Percentiles rank a stretch among this genome's conserved stretches.
phyloP scores from a whole-genome alignment of 2,797 vertebrate genomes.

The Toxotes lorentzi region DNA sequence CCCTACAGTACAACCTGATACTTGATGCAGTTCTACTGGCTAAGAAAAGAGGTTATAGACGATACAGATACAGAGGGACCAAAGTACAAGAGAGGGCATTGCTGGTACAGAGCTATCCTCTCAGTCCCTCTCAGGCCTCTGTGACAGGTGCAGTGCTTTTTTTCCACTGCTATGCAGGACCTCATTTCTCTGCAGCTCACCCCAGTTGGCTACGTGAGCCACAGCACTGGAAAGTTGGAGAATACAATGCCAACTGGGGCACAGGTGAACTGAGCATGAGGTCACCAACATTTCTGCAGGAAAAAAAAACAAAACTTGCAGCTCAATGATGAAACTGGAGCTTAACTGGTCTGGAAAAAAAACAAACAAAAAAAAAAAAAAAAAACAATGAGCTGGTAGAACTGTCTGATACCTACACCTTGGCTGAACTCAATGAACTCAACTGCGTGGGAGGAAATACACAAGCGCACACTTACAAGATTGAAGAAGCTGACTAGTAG shows the following conservation, averaged over 20 bases:
- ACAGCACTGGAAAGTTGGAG: constrained; percentile 46
- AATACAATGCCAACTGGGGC: constrained; percentile 66
- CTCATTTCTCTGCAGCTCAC: constrained; percentile 49
- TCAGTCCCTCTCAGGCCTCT: constrained; percentile 40
- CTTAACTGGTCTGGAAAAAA: constrained; percentile 47
- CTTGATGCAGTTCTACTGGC: not conserved
- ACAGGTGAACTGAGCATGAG: constrained; percentile 68
- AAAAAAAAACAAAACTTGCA: constrained; percentile 22
- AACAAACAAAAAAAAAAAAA: constrained; percentile 13
- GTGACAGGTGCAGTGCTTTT: constrained; percentile 54
- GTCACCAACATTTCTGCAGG: constrained; percentile 55
- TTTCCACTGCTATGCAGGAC: constrained; percentile 45
- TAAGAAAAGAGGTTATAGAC: constrained; percentile 22
- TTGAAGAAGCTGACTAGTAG: constrained; percentile 18
- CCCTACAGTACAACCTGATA: not conserved
- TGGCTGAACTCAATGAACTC: constrained; percentile 51
- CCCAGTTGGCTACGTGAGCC: constrained; percentile 47
- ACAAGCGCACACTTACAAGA: constrained; percentile 8
- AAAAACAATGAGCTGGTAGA: constrained; percentile 47
- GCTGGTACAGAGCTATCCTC: constrained; percentile 35
- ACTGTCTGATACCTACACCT: constrained; percentile 50
- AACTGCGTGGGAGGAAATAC: constrained; percentile 35
- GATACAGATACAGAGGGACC: constrained; percentile 10
- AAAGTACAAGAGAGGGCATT: constrained; percentile 7
- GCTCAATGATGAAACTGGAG: constrained; percentile 54